Base-by-base conservation (phyloP, 1,140 invertebrate genomes). In the Varroa destructor region DNA sequence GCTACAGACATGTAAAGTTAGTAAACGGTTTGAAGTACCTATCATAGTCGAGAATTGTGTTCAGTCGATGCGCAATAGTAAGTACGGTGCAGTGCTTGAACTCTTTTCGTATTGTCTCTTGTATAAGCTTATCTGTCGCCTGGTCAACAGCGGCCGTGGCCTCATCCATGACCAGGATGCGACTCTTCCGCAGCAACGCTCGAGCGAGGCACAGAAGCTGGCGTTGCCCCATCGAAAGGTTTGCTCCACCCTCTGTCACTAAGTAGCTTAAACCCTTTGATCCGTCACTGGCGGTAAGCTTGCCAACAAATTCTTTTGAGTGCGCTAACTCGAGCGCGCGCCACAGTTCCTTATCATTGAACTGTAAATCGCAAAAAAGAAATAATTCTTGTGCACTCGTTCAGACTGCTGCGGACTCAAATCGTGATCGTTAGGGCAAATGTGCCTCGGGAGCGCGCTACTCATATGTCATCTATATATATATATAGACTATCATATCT, bases 141-240 rank as follows among this genome's bases (percentile, higher is more conserved):
- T 51, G 46, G 71, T 76, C 75, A n/a, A 77, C 71, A 37, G 76
- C 75, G 77, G 80, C 80, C 12, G 80, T 81, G 1, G 80, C 81
- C 74, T 82, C 81, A 74, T 82, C 81, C 56, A 82, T 73, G 42
- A 82, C 76, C 6, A 82, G 74, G 6, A 77, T 74, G 57, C 78
- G 81, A 43, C 77, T 88, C 74, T 88, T 86, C 71, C 86, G 83
- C 14, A 92, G 80, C 75, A 91, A 86, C 46, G 89, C 89, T 61
- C 89, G 82, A 4, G 87, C 88, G 55, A 93, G 78, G 75, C 91
- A 93, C 55, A 93, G 81, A 0, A 93, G 78, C 75, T 93, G 91
- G 14, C 90, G 46, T 51, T 51, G 46, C 3, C 46, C 46, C 46
- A 51, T 51, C 46, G 46, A 51, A 51, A 51, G 46, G 46, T 51